Conservation (phyloP, 2,888 invertebrate species). For the Blera fallax region DNA sequence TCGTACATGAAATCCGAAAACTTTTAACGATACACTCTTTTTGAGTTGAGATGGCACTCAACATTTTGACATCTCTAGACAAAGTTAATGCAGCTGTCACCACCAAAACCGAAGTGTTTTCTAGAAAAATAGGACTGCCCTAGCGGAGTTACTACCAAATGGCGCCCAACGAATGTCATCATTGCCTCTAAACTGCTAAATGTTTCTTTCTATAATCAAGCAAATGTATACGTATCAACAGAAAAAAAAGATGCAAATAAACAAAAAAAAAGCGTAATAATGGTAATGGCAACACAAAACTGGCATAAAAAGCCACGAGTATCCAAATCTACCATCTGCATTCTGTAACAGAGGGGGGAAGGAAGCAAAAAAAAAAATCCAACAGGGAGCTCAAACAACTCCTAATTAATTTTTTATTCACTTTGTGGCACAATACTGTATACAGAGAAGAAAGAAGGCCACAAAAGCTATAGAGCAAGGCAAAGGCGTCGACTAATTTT, state of each 20-base stretch:
- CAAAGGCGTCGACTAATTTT: conserved; percentile 64
- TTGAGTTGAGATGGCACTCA: background rate
- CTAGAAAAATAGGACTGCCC: background rate
- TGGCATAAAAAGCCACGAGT: conserved; percentile 46
- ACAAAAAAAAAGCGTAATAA: conserved; percentile 37
- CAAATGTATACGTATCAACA: background rate
- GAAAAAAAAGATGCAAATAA: conserved; percentile 7
- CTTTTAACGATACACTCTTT: background rate
- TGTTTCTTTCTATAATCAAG: conserved; percentile 13
- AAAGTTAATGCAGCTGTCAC: background rate
- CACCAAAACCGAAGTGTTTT: background rate
- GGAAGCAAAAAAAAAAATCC: background rate
- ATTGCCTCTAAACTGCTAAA: conserved; percentile 46
- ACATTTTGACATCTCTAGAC: background rate
- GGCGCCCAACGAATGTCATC: conserved; percentile 43
- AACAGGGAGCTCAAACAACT: conserved; percentile 59
- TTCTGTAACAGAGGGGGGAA: conserved; percentile 20
- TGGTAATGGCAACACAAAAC: conserved; percentile 59
- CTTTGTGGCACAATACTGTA: conserved; percentile 30
- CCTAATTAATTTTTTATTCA: conserved; percentile 66
- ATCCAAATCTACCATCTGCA: conserved; percentile 54
- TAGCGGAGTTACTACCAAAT: background rate
- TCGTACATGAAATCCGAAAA: too few relatives aligned
- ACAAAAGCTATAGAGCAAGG: conserved; percentile 33
- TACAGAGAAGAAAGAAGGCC: background rate